phyloP scores from a whole-genome alignment of 2,113 vertebrate species.

The Macrotis lagotis region DNA sequence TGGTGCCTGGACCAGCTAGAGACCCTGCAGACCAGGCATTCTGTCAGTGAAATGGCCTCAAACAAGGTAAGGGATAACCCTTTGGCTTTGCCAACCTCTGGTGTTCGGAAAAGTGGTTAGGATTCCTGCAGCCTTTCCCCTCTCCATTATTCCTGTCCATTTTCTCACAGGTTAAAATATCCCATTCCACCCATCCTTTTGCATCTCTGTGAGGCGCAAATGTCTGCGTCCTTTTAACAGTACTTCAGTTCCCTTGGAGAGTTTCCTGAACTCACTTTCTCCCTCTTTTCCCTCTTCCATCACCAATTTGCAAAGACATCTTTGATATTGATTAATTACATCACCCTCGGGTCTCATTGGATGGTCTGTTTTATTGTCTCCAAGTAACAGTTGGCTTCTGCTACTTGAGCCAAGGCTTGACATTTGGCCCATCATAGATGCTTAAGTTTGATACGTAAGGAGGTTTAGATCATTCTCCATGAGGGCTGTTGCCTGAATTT shows the following conservation, averaged over 20 bases:
- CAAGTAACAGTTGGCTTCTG: constrained; percentile 69
- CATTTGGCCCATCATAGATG: not conserved
- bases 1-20: constrained; percentile 99
- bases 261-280: not conserved
- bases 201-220: not conserved
- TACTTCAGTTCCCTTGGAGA: not conserved
- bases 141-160: not conserved
- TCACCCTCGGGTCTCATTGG: not conserved
- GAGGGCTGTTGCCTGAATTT: constrained; percentile 17
- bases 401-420: constrained; percentile 24
- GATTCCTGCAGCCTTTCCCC: not conserved
- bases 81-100: not conserved
- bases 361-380: not conserved
- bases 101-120: accelerated
- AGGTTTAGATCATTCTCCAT: constrained; percentile 25
- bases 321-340: constrained; percentile 43
- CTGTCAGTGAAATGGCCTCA: constrained; percentile 99
- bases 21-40: constrained; percentile 96
- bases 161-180: not conserved
- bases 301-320: constrained; percentile 52
- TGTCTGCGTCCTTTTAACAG: not conserved
- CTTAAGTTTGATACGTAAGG: not conserved
- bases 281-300: not conserved
- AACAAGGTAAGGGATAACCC: constrained; percentile 92
- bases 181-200: not conserved